A percentile compares a stretch with the other conserved stretches of the same genome.
These are phyloP conservation scores for Gordius sp. DNA, from an alignment of 2,888 invertebrate genomes.

Conservation along the genomic window DNA sequence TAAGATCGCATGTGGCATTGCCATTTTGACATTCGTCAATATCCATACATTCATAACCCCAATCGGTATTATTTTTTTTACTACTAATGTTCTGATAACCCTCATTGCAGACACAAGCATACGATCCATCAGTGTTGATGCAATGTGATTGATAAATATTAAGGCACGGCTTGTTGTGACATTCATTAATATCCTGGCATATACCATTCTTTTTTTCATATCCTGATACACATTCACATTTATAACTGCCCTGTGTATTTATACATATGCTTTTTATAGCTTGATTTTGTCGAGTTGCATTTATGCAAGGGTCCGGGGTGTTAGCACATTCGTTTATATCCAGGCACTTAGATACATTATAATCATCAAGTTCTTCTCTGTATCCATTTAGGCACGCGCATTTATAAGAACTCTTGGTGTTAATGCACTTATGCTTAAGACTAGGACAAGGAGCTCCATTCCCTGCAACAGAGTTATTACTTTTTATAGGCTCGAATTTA, in stretches of 20 bases:
- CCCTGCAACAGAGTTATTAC: too few relatives aligned
- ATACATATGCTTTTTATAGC: too few relatives aligned
- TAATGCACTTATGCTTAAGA: too few relatives aligned
- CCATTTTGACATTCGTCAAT: conserved; percentile 5
- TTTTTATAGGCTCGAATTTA: too few relatives aligned
- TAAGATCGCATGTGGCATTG: not conserved
- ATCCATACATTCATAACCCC: conserved; percentile 1
- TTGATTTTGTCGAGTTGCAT: too few relatives aligned
- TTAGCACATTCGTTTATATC: too few relatives aligned
- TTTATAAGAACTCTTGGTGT: not conserved
- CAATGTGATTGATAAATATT: not conserved
- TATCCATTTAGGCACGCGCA: not conserved
- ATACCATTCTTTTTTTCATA: not conserved
- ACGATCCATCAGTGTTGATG: not conserved
- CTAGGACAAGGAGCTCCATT: too few relatives aligned
- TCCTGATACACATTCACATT: not conserved
- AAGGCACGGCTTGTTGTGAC: not conserved
- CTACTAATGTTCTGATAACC: not conserved
- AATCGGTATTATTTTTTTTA: not conserved
- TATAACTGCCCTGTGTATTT: too few relatives aligned
- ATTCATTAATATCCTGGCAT: not conserved
- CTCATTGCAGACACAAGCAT: not conserved
- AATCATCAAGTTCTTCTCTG: too few relatives aligned
- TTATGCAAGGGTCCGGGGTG: too few relatives aligned
- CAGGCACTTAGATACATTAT: too few relatives aligned